These are phyloP conservation scores for Steinernema hermaphroditum DNA, from an alignment of 2,888 invertebrate species.

Conservation along the genomic window DNA sequence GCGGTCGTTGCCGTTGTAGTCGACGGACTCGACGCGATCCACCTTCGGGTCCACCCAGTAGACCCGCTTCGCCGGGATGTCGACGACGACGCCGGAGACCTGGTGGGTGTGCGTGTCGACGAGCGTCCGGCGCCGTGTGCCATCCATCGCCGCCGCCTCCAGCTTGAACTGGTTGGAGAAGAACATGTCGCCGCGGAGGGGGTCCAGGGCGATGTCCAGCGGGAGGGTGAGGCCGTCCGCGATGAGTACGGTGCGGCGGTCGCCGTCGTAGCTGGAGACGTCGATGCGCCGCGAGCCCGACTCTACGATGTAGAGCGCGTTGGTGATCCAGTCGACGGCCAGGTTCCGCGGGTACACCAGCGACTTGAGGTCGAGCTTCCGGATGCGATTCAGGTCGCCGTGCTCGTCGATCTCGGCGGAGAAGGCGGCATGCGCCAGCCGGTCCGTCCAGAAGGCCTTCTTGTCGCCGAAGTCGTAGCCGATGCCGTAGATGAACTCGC, in stretches of 20 bases:
- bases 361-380: slow-evolving; percentile 60
- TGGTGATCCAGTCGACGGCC: slow-evolving; percentile 94
- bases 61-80: slow-evolving; percentile 81
- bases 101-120: slow-evolving; percentile 90
- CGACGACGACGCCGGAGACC: slow-evolving; percentile 82
- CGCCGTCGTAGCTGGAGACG: slow-evolving; percentile 82
- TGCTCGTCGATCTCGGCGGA: slow-evolving; percentile 60
- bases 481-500: slow-evolving; percentile 73
- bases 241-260: slow-evolving; percentile 85
- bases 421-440: slow-evolving; percentile 62
- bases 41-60: slow-evolving; percentile 94
- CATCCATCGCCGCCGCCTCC: slow-evolving; percentile 90
- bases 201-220: slow-evolving; percentile 88
- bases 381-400: slow-evolving; percentile 60
- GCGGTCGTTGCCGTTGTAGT: slow-evolving; percentile 80
- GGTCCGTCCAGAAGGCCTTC: slow-evolving; percentile 80
- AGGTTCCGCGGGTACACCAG: slow-evolving; percentile 69
- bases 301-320: slow-evolving; percentile 86
- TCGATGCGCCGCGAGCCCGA: slow-evolving; percentile 89
- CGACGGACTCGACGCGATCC: slow-evolving; percentile 92
- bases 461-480: slow-evolving; percentile 90
- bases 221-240: slow-evolving; percentile 88
- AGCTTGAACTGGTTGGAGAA: slow-evolving; percentile 73
- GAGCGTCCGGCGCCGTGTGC: slow-evolving; percentile 80
- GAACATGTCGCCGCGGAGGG: slow-evolving; percentile 75